A percentile compares a stretch with the other conserved stretches of the same genome.
Conservation (phyloP, 2,888 invertebrate genomes). For the Dascillus cervinus region DNA sequence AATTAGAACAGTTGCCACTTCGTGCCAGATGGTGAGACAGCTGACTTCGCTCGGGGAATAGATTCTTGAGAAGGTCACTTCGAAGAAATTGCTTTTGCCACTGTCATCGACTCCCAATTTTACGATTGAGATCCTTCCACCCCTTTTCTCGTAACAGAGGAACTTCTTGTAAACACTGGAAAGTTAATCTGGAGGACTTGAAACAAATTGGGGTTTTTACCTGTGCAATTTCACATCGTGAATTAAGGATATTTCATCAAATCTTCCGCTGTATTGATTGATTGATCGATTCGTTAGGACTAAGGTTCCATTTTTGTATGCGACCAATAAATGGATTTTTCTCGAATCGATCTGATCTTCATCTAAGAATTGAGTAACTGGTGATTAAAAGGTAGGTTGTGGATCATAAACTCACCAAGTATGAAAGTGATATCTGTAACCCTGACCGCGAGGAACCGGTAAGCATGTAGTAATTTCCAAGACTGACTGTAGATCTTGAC, state of each 20-base stretch:
- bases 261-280: conserved; percentile 19
- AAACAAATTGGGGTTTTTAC: conserved; percentile 13
- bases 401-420: conserved; percentile 23
- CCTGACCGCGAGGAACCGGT: conserved; percentile 32
- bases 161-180: conserved; percentile 35
- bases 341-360: conserved; percentile 9
- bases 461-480: conserved; percentile 30
- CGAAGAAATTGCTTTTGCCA: conserved; percentile 26
- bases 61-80: conserved; percentile 36
- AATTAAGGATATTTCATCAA: conserved; percentile 19
- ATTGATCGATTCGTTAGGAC: too few species aligned
- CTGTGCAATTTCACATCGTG: conserved; percentile 31
- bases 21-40: conserved; percentile 36
- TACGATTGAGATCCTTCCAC: conserved; percentile 35
- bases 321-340: conserved; percentile 15
- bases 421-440: conserved; percentile 33
- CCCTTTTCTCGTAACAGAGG: conserved; percentile 36
- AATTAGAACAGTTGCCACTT: conserved; percentile 35
- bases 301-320: conserved; percentile 18
- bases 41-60: conserved; percentile 37
- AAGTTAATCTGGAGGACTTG: too few species aligned
- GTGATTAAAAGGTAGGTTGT: too few species aligned
- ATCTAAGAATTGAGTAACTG: too few species aligned
- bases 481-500: conserved; percentile 30
- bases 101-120: conserved; percentile 24